phyloP scores from a whole-genome alignment of 2,888 invertebrate genomes.

The Philonicus albiceps region DNA sequence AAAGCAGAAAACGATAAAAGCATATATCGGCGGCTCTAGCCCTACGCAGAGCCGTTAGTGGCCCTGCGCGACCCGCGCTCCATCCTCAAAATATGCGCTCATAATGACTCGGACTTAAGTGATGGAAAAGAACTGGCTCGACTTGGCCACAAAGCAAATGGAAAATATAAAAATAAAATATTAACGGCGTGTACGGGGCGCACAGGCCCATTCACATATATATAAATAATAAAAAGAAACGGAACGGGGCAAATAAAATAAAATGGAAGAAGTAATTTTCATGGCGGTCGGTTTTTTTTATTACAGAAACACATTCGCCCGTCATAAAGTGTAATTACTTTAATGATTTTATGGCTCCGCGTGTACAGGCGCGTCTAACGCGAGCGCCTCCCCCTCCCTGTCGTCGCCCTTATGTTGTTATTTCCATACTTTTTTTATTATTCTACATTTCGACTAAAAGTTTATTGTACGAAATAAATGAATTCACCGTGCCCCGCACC shows the following conservation, averaged over 20 bases:
- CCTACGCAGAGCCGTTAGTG: not conserved
- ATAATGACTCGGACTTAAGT: slow-evolving; percentile 37
- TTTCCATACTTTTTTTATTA: slow-evolving; percentile 36
- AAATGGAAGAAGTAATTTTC: slow-evolving; percentile 47
- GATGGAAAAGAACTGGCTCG: slow-evolving; percentile 39
- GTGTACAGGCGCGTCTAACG: slow-evolving; percentile 48
- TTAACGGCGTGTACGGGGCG: slow-evolving; percentile 1
- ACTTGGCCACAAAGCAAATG: slow-evolving; percentile 37
- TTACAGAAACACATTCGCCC: slow-evolving; percentile 51
- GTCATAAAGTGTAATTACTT: slow-evolving; percentile 54
- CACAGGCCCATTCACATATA: slow-evolving; percentile 27
- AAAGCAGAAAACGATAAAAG: not conserved
- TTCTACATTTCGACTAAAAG: slow-evolving; percentile 41
- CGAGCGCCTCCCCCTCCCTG: slow-evolving; percentile 46
- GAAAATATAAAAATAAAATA: slow-evolving; percentile 41
- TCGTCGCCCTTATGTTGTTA: not conserved
- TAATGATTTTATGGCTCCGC: slow-evolving; percentile 54
- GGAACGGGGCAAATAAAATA: slow-evolving; percentile 34
- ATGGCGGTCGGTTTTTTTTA: slow-evolving; percentile 49
- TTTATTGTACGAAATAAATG: slow-evolving; percentile 43
- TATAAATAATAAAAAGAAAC: slow-evolving; percentile 39
- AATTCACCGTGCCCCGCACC: not conserved
- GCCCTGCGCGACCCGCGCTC: not conserved
- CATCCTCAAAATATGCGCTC: slow-evolving; percentile 18
- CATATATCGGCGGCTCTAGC: not conserved